phyloP scores from a whole-genome alignment of 2,797 vertebrate genomes.

The Odontamblyopus rebecca region DNA sequence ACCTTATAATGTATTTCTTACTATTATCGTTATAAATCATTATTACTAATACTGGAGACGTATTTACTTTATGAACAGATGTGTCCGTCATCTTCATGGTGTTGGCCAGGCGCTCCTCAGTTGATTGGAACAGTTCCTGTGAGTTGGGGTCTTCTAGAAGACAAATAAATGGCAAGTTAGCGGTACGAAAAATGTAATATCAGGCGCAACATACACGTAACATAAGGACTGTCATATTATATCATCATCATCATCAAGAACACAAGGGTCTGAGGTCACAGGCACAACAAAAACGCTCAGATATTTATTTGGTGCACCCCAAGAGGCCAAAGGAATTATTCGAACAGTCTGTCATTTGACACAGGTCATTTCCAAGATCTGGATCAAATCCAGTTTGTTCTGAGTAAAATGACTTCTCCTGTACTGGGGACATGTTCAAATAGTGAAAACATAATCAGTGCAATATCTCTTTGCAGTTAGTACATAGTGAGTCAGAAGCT shows the following conservation, averaged over 20 bases:
- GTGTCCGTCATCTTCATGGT: constrained; percentile 63
- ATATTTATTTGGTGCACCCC: neutral
- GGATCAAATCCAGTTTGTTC: constrained; percentile 1
- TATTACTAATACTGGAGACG: neutral
- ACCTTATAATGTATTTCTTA: neutral
- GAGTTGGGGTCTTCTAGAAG: constrained; percentile 84
- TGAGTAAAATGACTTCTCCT: constrained; percentile 10
- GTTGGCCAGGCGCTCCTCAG: constrained; percentile 77
- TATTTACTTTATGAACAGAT: constrained; percentile 82
- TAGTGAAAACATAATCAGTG: neutral
- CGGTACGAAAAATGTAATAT: neutral
- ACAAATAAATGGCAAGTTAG: constrained; percentile 20
- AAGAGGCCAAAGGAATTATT: too few relatives aligned
- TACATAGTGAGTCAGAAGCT: neutral
- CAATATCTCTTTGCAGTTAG: too few relatives aligned
- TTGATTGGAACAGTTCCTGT: constrained; percentile 83
- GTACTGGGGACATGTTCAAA: neutral
- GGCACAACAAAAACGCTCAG: neutral
- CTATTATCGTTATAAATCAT: neutral
- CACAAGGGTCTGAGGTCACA: neutral
- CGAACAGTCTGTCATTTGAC: too few relatives aligned
- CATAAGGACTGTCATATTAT: too few relatives aligned
- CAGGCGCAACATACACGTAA: neutral
- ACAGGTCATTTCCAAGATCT: too few relatives aligned
- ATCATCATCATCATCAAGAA: neutral